These are phyloP conservation scores for Apamea anceps DNA, from an alignment of 2,888 invertebrate species.

Conservation along the genomic window DNA sequence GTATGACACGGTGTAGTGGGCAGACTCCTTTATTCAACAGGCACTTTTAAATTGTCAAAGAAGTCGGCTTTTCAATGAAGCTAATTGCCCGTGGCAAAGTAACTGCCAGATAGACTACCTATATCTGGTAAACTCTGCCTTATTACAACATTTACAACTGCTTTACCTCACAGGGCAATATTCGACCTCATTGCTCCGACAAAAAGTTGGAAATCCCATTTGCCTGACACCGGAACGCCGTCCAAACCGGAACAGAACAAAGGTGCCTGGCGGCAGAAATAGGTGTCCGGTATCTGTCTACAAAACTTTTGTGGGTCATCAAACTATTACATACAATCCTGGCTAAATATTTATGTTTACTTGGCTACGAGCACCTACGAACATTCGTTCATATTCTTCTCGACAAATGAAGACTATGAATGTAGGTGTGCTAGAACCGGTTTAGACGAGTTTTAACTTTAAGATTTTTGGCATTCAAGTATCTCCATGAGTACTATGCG, in stretches of 20 bases:
- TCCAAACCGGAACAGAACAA: constrained; percentile 19
- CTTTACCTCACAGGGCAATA: not conserved
- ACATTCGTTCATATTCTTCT: not conserved
- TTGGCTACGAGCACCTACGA: constrained; percentile 10
- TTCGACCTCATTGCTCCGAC: not conserved
- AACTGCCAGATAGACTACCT: not conserved
- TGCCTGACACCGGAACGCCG: not conserved
- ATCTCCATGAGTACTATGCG: too few species aligned
- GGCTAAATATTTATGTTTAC: constrained; percentile 8
- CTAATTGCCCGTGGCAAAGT: not conserved
- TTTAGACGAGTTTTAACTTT: too few species aligned
- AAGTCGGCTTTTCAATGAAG: too few species aligned
- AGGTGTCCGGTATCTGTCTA: constrained; percentile 19
- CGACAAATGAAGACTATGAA: constrained; percentile 23
- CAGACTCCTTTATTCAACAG: too few species aligned
- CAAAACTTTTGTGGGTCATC: constrained; percentile 9
- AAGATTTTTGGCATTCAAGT: too few species aligned
- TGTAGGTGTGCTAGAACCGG: not conserved
- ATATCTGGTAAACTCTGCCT: not conserved
- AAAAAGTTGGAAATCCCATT: not conserved
- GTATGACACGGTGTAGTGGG: too few species aligned
- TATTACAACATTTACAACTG: not conserved
- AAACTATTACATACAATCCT: constrained; percentile 23
- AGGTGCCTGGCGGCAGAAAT: constrained; percentile 5
- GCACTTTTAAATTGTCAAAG: too few species aligned